Conservation (phyloP, 2,797 vertebrate genomes). For the Amazona finschi region DNA sequence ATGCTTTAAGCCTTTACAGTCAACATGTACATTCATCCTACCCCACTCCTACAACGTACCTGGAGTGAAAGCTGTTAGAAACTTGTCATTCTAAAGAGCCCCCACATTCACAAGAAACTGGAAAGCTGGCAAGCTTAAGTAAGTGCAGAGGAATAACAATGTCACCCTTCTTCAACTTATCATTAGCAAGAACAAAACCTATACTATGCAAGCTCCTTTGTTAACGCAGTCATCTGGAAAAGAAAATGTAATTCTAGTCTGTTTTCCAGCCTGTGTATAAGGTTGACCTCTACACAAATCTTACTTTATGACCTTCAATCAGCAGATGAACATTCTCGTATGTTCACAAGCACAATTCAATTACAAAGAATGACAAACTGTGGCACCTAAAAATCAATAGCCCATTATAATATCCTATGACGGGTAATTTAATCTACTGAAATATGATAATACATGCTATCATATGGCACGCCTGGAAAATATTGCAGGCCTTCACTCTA, state of each 20-base stretch:
- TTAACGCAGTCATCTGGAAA: background rate
- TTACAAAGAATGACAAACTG: slow-evolving; percentile 64
- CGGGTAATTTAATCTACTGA: slow-evolving; percentile 55
- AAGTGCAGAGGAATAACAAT: background rate
- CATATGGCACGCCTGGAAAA: background rate
- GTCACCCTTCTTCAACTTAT: background rate
- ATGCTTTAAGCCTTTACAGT: background rate
- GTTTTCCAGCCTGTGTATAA: background rate
- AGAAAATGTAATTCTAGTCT: background rate
- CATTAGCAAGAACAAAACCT: background rate
- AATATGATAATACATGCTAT: slow-evolving; percentile 25
- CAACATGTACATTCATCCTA: background rate
- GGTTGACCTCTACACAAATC: background rate
- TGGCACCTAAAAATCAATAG: slow-evolving; percentile 70
- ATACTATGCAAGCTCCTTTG: background rate
- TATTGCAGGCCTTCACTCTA: background rate
- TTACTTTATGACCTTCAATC: slow-evolving; percentile 32
- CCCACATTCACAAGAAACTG: background rate
- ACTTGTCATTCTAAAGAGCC: background rate
- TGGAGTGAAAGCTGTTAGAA: background rate
- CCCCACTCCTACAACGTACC: background rate
- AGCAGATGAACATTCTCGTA: slow-evolving; percentile 56
- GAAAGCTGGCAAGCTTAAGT: background rate
- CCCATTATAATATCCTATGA: slow-evolving; percentile 59
- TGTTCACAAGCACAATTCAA: slow-evolving; percentile 63